phyloP scores from a whole-genome alignment of 64 coral and sea anemone genomes.

The Catalaphyllia jardinei region DNA sequence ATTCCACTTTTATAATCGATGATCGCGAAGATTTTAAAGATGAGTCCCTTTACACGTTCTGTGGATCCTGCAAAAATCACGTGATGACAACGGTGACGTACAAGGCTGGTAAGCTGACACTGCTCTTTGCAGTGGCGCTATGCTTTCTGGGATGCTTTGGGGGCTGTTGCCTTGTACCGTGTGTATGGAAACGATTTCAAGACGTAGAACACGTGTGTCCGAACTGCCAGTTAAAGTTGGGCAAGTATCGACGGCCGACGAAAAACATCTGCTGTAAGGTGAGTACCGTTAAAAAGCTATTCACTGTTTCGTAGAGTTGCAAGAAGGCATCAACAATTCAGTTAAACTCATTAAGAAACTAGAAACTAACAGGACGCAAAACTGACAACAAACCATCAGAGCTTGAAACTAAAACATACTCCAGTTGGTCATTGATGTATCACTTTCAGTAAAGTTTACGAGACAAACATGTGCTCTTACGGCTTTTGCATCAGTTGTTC shows the following conservation, averaged over 20 bases:
- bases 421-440: no score
- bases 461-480: no score
- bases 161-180: slow-evolving; percentile 74
- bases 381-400: no score
- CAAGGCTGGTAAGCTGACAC: slow-evolving; percentile 69
- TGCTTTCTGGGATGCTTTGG: slow-evolving; percentile 74
- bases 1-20: neutral
- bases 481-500: no score
- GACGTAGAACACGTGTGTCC: slow-evolving; percentile 76
- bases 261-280: slow-evolving; percentile 44
- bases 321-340: no score
- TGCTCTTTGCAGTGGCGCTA: slow-evolving; percentile 62
- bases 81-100: slow-evolving; percentile 68
- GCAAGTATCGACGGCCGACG: slow-evolving; percentile 42
- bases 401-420: no score
- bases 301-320: no score
- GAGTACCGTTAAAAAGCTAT: neutral
- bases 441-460: no score
- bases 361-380: no score
- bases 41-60: slow-evolving; percentile 79
- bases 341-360: no score
- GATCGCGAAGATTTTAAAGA: slow-evolving; percentile 58
- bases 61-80: slow-evolving; percentile 81
- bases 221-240: slow-evolving; percentile 80
- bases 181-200: slow-evolving; percentile 55